Conservation (phyloP, 2,113 vertebrate genomes). For the Peromyscus maniculatus region DNA sequence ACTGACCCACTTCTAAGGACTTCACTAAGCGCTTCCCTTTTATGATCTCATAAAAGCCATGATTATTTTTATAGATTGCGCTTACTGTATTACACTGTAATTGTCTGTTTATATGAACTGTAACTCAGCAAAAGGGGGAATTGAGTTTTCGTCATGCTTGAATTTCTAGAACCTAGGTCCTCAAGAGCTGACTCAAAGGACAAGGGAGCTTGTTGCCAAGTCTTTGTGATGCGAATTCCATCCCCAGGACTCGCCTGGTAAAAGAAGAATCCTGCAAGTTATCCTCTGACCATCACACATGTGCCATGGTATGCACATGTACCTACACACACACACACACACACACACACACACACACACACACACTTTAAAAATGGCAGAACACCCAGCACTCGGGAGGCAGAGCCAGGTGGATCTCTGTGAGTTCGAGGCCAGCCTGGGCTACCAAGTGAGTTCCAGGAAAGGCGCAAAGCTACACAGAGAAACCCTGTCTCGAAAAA, state of each 20-base stretch:
- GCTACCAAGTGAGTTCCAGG: no score
- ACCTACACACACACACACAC: neutral
- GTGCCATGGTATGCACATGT: neutral
- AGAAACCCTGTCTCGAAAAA: no score
- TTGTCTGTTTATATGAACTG: conserved; percentile 59
- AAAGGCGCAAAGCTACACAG: no score
- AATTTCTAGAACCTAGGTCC: conserved; percentile 46
- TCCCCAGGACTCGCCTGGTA: no score
- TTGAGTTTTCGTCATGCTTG: conserved; percentile 48
- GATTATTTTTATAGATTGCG: conserved; percentile 40
- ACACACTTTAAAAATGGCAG: no score
- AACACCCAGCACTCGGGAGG: no score
- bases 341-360: neutral
- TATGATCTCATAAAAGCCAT: conserved; percentile 57
- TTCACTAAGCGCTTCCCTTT: conserved; percentile 37
- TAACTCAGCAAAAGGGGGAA: conserved; percentile 47
- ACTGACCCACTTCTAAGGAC: neutral
- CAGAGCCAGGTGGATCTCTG: no score
- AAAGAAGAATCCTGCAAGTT: neutral
- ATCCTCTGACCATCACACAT: neutral
- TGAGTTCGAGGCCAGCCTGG: no score
- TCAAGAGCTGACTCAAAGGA: neutral
- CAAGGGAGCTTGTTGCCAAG: neutral
- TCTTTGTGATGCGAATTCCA: neutral
- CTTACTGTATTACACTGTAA: conserved; percentile 35